These are phyloP conservation scores for Ictalurus furcatus DNA, from an alignment of 2,113 vertebrate species.

Conservation along the genomic window DNA sequence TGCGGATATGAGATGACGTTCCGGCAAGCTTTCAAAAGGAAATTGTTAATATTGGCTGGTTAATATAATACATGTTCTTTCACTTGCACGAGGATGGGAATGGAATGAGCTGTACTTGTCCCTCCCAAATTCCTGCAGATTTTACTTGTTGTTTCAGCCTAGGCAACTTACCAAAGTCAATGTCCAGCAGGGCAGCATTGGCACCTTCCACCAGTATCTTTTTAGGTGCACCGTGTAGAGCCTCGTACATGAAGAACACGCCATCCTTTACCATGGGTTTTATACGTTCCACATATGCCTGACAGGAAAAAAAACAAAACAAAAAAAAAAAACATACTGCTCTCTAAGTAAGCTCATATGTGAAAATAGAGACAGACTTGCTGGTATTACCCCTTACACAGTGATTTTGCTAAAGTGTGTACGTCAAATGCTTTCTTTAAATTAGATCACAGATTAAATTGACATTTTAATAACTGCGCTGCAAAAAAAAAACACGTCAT, in stretches of 20 bases:
- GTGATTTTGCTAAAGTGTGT: background rate
- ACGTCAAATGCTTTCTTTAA: background rate
- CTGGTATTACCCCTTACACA: background rate
- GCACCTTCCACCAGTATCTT: constrained; percentile 97
- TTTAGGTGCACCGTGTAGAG: constrained; percentile 89
- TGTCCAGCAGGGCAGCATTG: constrained; percentile 93
- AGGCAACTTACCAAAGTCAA: constrained; percentile 89
- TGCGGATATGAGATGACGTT: background rate
- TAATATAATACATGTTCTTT: background rate
- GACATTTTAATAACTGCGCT: background rate
- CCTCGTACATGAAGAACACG: constrained; percentile 94
- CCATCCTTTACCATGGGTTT: constrained; percentile 96
- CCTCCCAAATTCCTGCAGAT: background rate
- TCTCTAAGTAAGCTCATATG: background rate
- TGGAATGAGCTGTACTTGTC: background rate
- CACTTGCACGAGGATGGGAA: background rate
- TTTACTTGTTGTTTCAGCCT: background rate
- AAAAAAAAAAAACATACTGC: background rate
- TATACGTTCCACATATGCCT: constrained; percentile 87
- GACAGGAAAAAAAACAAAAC: constrained; percentile 3
- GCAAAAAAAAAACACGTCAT: too few relatives aligned
- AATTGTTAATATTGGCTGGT: background rate
- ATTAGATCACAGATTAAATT: background rate
- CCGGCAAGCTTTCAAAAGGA: background rate
- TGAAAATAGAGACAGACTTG: background rate